phyloP scores from a whole-genome alignment of 64 coral and sea anemone genomes.

The Anthopleura sola region DNA sequence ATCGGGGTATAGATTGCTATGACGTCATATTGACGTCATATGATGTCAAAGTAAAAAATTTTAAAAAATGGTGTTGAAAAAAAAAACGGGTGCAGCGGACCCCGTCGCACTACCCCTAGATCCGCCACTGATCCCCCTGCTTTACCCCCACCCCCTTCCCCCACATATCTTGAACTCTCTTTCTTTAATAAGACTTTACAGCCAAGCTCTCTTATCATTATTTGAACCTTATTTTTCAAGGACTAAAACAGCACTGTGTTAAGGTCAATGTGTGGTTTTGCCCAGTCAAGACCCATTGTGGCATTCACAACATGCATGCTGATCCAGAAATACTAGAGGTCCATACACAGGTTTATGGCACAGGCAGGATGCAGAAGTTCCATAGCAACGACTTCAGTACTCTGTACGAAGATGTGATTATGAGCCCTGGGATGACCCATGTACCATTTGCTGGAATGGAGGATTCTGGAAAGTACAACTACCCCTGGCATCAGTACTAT shows the following conservation, averaged over 20 bases:
- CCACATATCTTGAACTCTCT: too few relatives aligned
- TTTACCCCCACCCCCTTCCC: background rate
- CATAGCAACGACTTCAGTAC: constrained; percentile 42
- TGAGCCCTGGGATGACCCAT: constrained; percentile 78
- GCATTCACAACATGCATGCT: constrained; percentile 54
- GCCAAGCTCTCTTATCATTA: too few relatives aligned
- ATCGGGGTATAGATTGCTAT: too few relatives aligned
- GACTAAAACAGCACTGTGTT: constrained; percentile 30
- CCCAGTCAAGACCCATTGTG: constrained; percentile 57
- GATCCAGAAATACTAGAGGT: constrained; percentile 69
- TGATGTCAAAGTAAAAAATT: too few relatives aligned
- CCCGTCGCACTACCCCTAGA: too few relatives aligned
- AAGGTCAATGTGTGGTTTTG: constrained; percentile 79
- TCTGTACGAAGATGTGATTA: constrained; percentile 72
- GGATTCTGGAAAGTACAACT: constrained; percentile 41
- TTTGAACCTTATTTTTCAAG: background rate
- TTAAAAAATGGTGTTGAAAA: too few relatives aligned
- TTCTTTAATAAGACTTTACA: too few relatives aligned
- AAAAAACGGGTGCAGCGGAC: too few relatives aligned
- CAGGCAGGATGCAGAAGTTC: constrained; percentile 79
- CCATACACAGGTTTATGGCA: constrained; percentile 60
- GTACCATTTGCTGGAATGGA: constrained; percentile 61
- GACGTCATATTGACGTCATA: too few relatives aligned
- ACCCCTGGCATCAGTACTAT: constrained; percentile 82
- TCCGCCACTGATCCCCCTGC: too few relatives aligned